These are phyloP conservation scores for Marronus borbonicus DNA, from an alignment of 2,888 invertebrate species.

Conservation along the genomic window DNA sequence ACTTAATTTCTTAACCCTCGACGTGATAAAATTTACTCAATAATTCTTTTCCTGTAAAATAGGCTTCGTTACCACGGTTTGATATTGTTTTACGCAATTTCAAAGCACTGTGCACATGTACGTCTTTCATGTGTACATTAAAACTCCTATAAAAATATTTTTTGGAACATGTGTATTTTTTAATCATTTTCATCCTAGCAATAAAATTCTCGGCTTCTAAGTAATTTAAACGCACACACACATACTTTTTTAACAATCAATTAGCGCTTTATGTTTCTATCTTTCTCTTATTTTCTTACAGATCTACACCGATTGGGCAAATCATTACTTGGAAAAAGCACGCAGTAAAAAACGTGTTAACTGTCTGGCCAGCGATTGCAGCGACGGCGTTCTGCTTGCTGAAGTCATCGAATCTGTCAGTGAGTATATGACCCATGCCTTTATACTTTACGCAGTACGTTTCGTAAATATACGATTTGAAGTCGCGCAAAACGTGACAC, in stretches of 20 bases:
- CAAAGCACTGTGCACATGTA: no score
- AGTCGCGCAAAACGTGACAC: constrained; percentile 18
- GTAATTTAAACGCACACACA: background rate
- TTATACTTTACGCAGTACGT: background rate
- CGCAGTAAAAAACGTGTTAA: constrained; percentile 88
- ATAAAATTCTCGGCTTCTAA: background rate
- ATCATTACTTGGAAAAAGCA: constrained; percentile 95
- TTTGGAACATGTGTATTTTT: no score
- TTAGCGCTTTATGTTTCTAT: no score
- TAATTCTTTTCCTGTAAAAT: no score
- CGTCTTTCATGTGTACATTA: no score
- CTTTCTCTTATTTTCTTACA: constrained; percentile 70
- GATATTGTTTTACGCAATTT: no score
- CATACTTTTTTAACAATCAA: no score
- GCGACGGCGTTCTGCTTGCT: constrained; percentile 92
- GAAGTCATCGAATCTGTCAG: constrained; percentile 97
- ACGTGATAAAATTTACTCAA: no score
- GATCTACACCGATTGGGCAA: constrained; percentile 99
- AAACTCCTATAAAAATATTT: no score
- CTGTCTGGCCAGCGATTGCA: constrained; percentile 89
- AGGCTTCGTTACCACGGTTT: no score
- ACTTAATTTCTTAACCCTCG: no score
- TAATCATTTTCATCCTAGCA: no score
- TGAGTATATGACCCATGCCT: constrained; percentile 71
- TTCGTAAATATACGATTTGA: constrained; percentile 16